phyloP scores from a whole-genome alignment of 1,140 invertebrate genomes.

The Stegodyphus mimosarum region DNA sequence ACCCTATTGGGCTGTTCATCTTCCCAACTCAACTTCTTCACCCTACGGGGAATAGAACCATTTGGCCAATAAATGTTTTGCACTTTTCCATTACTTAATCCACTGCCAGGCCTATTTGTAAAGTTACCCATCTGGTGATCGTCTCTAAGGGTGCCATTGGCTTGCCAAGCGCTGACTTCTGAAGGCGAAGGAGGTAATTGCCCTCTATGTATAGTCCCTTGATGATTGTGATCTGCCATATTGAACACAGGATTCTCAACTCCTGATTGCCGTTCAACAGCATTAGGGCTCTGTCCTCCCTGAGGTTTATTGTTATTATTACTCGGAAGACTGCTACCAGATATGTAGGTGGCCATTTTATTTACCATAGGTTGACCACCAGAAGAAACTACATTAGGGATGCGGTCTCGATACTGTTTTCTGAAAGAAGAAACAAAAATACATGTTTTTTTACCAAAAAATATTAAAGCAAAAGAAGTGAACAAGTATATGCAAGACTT shows the following conservation, averaged over 20 bases:
- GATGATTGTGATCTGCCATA: constrained; percentile 50
- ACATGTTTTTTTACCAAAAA: no score
- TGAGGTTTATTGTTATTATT: constrained; percentile 55
- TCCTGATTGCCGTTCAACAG: constrained; percentile 26
- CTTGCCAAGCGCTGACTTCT: constrained; percentile 54
- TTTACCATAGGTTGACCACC: constrained; percentile 62
- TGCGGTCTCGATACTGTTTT: constrained; percentile 65
- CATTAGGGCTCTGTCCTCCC: constrained; percentile 21
- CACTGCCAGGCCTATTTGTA: constrained; percentile 26
- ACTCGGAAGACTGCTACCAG: constrained; percentile 49
- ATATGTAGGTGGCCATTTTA: constrained; percentile 63
- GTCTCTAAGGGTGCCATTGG: constrained; percentile 23
- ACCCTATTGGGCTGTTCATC: constrained; percentile 71
- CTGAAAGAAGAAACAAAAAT: constrained; percentile 40
- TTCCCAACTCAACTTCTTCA: constrained; percentile 81
- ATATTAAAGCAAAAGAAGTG: no score
- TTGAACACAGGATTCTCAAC: constrained; percentile 64
- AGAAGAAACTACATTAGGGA: constrained; percentile 62
- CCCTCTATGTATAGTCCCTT: constrained; percentile 36
- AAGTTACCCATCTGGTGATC: constrained; percentile 43
- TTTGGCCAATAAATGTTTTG: constrained; percentile 64
- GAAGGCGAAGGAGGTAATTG: constrained; percentile 39
- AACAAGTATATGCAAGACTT: no score
- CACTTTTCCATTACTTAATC: constrained; percentile 53
- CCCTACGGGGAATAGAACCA: constrained; percentile 75